These are phyloP conservation scores for Hedya salicella DNA, from an alignment of 2,888 invertebrate genomes.

Conservation along the genomic window DNA sequence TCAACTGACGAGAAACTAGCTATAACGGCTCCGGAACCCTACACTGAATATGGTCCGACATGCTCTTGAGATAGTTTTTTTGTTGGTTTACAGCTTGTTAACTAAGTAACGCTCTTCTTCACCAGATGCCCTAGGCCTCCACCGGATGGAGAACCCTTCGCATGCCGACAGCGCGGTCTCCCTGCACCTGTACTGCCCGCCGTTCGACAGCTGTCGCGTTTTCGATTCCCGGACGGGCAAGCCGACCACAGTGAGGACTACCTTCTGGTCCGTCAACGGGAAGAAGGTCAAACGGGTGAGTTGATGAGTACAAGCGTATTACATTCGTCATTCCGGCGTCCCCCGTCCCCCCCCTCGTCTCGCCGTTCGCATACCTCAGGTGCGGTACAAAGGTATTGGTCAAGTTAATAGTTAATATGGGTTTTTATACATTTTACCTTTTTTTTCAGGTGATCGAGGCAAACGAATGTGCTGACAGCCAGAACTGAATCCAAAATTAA, in stretches of 20 bases:
- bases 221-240: slow-evolving; percentile 97
- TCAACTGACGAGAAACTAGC: no score
- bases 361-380: no score
- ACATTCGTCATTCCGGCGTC: no score
- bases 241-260: slow-evolving; percentile 87
- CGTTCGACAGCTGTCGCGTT: slow-evolving; percentile 93
- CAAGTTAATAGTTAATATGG: no score
- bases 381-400: no score
- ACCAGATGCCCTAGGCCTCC: slow-evolving; percentile 96
- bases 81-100: no score
- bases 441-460: slow-evolving; percentile 67
- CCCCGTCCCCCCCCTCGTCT: no score
- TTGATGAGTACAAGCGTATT: slow-evolving; percentile 15
- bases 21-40: no score
- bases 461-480: slow-evolving; percentile 59
- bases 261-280: slow-evolving; percentile 97
- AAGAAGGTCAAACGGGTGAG: slow-evolving; percentile 88
- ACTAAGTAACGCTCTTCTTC: slow-evolving; percentile 39
- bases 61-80: no score
- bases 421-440: no score
- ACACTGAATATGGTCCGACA: no score
- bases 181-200: slow-evolving; percentile 97
- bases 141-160: slow-evolving; percentile 97
- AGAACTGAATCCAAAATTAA: slow-evolving; percentile 49
- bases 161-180: slow-evolving; percentile 95